Evolutionary conservation across 2,113 vertebrate species (phyloP).

Genomic region (Eclectus roratus): DNA sequence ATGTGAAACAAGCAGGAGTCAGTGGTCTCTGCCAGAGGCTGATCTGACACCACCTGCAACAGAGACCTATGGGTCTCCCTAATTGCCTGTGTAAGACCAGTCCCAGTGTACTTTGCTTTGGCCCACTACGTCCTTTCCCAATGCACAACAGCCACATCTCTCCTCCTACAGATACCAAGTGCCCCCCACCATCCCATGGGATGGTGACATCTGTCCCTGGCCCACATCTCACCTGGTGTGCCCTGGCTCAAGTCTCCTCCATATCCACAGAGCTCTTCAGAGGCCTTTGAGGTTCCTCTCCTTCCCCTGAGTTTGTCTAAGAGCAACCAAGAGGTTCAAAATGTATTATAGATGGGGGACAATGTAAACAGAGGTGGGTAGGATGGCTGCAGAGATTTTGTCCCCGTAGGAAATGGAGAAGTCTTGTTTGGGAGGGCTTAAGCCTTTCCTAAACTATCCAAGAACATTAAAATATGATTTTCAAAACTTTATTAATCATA

Average conservation of each 20-base stretch:
- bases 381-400: background rate
- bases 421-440: background rate
- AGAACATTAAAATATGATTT: background rate
- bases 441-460: background rate
- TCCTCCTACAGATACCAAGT: background rate
- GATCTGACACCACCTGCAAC: background rate
- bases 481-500: background rate
- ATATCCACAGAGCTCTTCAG: background rate
- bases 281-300: background rate
- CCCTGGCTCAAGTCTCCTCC: background rate
- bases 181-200: background rate
- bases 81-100: rapidly evolving
- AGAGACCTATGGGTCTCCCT: background rate
- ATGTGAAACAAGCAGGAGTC: background rate
- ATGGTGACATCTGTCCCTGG: background rate
- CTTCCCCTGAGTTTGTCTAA: background rate
- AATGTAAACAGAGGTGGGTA: background rate
- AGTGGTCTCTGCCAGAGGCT: background rate
- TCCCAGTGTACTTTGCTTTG: background rate
- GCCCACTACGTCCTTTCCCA: background rate
- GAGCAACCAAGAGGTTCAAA: background rate
- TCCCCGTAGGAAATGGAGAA: background rate
- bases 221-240: background rate
- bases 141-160: background rate
- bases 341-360: background rate